Conservation (phyloP, 2,888 invertebrate species). For the Andricus curvator region DNA sequence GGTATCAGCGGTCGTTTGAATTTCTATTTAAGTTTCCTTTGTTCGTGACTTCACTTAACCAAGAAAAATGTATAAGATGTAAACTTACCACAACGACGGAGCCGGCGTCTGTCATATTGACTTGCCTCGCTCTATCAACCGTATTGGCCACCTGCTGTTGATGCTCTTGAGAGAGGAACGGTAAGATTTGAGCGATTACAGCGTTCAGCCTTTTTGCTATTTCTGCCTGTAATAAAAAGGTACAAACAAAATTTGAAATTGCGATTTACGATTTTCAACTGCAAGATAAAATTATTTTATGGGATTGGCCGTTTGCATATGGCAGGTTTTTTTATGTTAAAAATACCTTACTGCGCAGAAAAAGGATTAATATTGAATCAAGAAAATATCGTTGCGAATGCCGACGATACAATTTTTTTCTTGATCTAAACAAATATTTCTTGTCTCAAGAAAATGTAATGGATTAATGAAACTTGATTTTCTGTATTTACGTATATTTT, state of each 20-base stretch:
- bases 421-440: too few species aligned
- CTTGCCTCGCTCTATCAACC: conserved; percentile 98
- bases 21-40: neutral
- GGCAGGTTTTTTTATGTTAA: too few species aligned
- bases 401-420: too few species aligned
- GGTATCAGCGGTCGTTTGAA: too few species aligned
- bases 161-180: conserved; percentile 97
- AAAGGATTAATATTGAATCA: too few species aligned
- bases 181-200: conserved; percentile 96
- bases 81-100: conserved; percentile 96
- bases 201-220: conserved; percentile 98
- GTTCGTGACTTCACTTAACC: conserved; percentile 21
- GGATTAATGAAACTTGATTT: too few species aligned
- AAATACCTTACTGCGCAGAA: too few species aligned
- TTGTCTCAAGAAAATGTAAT: too few species aligned
- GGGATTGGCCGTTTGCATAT: too few species aligned
- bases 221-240: conserved; percentile 89
- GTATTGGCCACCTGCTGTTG: conserved; percentile 98
- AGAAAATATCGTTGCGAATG: too few species aligned
- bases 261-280: neutral
- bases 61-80: conserved; percentile 14
- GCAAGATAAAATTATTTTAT: neutral
- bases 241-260: neutral
- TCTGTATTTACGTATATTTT: too few species aligned
- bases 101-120: conserved; percentile 98